Evolutionary conservation across 2,888 invertebrate genomes (phyloP).

Genomic region (Eristalinus aeneus): DNA sequence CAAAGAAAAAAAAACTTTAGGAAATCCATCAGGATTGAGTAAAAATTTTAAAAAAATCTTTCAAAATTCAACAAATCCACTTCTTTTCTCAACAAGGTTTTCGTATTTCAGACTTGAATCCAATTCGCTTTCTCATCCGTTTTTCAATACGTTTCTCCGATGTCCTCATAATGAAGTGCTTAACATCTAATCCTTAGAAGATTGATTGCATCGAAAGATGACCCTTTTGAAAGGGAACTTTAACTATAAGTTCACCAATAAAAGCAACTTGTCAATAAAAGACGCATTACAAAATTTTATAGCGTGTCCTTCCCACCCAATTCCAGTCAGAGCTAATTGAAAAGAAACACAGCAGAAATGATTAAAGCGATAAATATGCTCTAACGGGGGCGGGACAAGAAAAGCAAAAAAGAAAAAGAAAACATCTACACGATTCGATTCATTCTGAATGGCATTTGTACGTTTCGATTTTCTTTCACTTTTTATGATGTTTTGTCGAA

Average conservation of each 20-base stretch:
- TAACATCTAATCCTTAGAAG: neutral
- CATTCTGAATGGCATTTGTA: conserved; percentile 52
- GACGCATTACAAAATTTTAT: neutral
- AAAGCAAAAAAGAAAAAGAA: conserved; percentile 46
- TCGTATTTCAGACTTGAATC: neutral
- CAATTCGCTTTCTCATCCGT: neutral
- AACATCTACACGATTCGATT: conserved; percentile 50
- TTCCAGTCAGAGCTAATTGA: conserved; percentile 20
- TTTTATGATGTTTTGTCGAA: conserved; percentile 59
- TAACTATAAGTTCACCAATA: neutral
- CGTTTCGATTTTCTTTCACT: conserved; percentile 11
- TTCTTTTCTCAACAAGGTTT: neutral
- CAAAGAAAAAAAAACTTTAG: too few relatives aligned
- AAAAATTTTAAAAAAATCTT: too few relatives aligned
- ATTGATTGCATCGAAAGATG: neutral
- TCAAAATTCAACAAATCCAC: too few relatives aligned
- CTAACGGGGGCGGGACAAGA: neutral
- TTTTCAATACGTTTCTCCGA: neutral
- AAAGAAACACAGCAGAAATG: conserved; percentile 14
- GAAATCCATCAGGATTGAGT: too few relatives aligned
- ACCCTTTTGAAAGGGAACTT: neutral
- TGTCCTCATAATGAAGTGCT: neutral
- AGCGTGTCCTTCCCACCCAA: neutral
- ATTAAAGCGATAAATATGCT: conserved; percentile 45
- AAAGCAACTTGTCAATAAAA: neutral